These are phyloP conservation scores for Holacanthella duospinosa DNA, from an alignment of 2,888 invertebrate genomes.

Conservation along the genomic window DNA sequence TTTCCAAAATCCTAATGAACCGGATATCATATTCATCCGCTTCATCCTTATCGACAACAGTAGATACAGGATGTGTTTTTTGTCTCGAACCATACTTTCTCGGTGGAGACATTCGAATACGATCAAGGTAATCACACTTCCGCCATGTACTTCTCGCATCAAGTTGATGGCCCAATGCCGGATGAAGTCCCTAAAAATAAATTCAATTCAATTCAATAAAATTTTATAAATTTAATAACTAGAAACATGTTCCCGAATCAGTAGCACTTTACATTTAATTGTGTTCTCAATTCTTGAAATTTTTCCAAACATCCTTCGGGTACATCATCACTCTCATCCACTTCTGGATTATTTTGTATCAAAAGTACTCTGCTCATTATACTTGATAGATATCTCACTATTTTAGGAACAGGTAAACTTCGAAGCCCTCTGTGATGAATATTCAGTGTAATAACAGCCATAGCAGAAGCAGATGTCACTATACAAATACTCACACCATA, in stretches of 20 bases:
- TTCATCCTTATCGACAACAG: background rate
- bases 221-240: background rate
- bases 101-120: conserved; percentile 44
- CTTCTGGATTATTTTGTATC: background rate
- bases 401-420: conserved; percentile 63
- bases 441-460: conserved; percentile 73
- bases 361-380: background rate
- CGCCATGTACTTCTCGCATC: conserved; percentile 48
- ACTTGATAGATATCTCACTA: conserved; percentile 55
- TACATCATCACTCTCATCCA: background rate
- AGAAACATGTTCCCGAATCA: no score
- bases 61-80: no score
- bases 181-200: conserved; percentile 46
- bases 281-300: conserved; percentile 29
- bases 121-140: conserved; percentile 40
- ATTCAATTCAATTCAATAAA: background rate
- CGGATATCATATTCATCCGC: conserved; percentile 48
- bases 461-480: conserved; percentile 66
- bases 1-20: conserved; percentile 51
- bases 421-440: conserved; percentile 74
- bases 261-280: conserved; percentile 30
- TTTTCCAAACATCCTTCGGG: background rate
- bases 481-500: conserved; percentile 72
- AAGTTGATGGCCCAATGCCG: conserved; percentile 53
- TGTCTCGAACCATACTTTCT: background rate